Evolutionary conservation across 2,113 vertebrate species (phyloP).

Genomic region (Phoxinus phoxinus): DNA sequence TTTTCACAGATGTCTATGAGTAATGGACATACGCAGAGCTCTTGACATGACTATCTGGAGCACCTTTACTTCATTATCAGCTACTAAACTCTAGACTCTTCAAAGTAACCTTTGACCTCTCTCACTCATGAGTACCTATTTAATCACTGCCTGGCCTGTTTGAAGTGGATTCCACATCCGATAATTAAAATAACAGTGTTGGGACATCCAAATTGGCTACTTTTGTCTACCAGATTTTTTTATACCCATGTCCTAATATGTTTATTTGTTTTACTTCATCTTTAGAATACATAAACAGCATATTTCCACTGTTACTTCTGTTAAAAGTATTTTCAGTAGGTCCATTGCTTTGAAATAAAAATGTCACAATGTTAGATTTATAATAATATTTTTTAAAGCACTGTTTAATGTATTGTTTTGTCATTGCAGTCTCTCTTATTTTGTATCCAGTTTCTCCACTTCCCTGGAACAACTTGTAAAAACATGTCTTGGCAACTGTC

Average conservation of each 20-base stretch:
- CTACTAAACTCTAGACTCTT: not conserved
- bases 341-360: not conserved
- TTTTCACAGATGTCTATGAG: not conserved
- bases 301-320: not conserved
- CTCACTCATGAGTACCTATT: not conserved
- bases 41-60: not conserved
- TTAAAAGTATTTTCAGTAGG: not conserved
- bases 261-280: not conserved
- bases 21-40: not conserved
- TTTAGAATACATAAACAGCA: not conserved
- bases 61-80: not conserved
- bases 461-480: not conserved
- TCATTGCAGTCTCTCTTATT: not conserved
- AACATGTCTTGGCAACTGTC: not conserved
- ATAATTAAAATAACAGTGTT: not conserved
- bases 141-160: not conserved
- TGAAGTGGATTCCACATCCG: not conserved
- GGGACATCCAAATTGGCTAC: not conserved
- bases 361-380: not conserved
- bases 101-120: constrained; percentile 17
- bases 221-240: not conserved
- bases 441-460: not conserved
- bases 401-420: not conserved
- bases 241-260: not conserved
- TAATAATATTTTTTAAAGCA: not conserved